Evolutionary conservation across 2,888 invertebrate species (phyloP).

Genomic region (Synergus laeviventris): DNA sequence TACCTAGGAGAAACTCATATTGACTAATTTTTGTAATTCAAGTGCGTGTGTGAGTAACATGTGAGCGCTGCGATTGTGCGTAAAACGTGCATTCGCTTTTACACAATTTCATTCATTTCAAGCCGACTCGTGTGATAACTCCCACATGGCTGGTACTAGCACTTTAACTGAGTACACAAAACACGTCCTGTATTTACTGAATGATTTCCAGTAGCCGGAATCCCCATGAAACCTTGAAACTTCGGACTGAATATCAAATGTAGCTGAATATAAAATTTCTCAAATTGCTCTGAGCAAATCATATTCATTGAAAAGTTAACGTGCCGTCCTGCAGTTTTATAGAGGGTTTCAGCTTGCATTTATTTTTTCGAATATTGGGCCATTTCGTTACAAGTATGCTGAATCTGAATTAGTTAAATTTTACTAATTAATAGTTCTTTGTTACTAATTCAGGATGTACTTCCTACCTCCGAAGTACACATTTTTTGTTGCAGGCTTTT

Average conservation of each 20-base stretch:
- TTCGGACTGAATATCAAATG: background rate
- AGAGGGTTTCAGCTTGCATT: background rate
- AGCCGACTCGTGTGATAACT: background rate
- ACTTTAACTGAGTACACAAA: constrained; percentile 50
- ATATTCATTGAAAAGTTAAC: background rate
- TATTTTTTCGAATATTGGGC: too few relatives aligned
- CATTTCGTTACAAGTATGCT: too few relatives aligned
- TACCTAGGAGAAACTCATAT: background rate
- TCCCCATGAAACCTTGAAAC: constrained; percentile 43
- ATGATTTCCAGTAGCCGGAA: constrained; percentile 47
- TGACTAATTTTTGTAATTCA: constrained; percentile 19
- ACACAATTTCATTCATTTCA: constrained; percentile 29
- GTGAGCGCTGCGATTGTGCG: background rate
- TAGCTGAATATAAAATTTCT: background rate
- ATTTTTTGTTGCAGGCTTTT: too few relatives aligned
- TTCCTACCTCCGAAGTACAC: too few relatives aligned
- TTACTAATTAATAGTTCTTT: too few relatives aligned
- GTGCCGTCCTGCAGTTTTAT: background rate
- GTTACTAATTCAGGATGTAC: too few relatives aligned
- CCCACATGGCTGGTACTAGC: constrained; percentile 34
- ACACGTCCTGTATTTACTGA: constrained; percentile 52
- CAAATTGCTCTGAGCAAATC: background rate
- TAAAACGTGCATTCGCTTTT: background rate
- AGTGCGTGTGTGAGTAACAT: background rate
- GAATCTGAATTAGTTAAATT: too few relatives aligned